These are phyloP conservation scores for Strix occidentalis DNA, from an alignment of 2,797 vertebrate species.

Conservation along the genomic window DNA sequence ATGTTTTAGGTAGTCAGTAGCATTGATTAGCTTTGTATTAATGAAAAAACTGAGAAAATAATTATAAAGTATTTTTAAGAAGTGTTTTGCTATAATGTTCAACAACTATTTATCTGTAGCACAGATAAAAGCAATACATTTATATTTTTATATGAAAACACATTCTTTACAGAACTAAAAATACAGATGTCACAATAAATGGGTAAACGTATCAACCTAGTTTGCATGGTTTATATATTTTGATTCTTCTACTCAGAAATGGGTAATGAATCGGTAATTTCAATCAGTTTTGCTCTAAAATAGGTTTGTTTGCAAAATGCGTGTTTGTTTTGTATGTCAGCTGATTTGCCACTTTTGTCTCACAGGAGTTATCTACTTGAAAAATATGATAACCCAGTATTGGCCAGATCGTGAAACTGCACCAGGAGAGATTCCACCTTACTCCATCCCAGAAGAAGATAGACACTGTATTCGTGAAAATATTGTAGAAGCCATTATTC, in stretches of 20 bases:
- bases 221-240: not conserved
- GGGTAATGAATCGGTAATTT: not conserved
- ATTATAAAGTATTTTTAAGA: not conserved
- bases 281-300: not conserved
- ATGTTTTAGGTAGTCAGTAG: not conserved
- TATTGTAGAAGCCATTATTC: conserved; percentile 99
- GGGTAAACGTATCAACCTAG: not conserved
- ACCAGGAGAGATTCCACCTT: conserved; percentile 86
- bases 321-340: not conserved
- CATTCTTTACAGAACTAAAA: not conserved
- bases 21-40: not conserved
- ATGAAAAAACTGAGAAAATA: not conserved
- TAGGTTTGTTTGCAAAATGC: not conserved
- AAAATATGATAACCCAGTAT: conserved; percentile 99
- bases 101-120: not conserved
- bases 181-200: not conserved
- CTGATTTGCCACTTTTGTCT: not conserved
- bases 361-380: conserved; percentile 98
- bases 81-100: not conserved
- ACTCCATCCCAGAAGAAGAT: conserved; percentile 96
- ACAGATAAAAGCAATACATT: not conserved
- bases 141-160: not conserved
- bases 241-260: not conserved
- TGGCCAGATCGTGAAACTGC: conserved; percentile 92
- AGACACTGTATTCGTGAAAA: conserved; percentile 95